A percentile compares a stretch with the other conserved stretches of the same genome.
Conservation (phyloP, 2,113 vertebrate genomes). For the Pyxicephalus adspersus region DNA sequence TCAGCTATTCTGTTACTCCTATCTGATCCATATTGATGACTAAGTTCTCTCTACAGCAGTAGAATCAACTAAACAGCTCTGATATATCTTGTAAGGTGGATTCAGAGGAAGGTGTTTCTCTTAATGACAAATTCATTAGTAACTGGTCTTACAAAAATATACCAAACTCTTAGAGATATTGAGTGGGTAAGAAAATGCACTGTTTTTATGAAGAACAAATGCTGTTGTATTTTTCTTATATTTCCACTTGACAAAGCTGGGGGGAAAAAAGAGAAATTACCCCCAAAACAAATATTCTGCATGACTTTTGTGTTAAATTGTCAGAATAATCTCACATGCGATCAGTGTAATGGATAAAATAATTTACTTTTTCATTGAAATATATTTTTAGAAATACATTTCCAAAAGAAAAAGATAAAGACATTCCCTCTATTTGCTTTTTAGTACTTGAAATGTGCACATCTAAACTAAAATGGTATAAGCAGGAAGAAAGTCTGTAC, state of each 20-base stretch:
- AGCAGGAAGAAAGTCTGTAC: too few relatives aligned
- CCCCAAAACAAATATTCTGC: neutral
- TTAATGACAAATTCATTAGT: neutral
- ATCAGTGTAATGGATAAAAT: too few relatives aligned
- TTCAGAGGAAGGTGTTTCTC: too few relatives aligned
- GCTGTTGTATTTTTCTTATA: neutral
- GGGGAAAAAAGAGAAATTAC: neutral
- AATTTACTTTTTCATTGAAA: too few relatives aligned
- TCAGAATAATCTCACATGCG: neutral
- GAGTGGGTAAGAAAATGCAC: neutral
- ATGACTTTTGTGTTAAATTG: neutral
- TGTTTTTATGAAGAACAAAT: neutral
- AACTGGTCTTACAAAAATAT: neutral
- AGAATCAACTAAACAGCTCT: neutral
- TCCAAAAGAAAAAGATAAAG: too few relatives aligned
- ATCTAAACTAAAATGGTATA: too few relatives aligned
- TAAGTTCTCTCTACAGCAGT: too few relatives aligned
- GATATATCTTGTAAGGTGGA: neutral
- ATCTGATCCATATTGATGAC: too few relatives aligned
- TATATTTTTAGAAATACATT: too few relatives aligned
- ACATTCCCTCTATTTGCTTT: too few relatives aligned
- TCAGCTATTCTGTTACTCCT: too few relatives aligned
- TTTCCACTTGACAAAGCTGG: neutral
- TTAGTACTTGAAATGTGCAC: too few relatives aligned
- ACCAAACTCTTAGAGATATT: neutral